Conservation (phyloP, 37 sponge, comb jelly and placozoan genomes). For the Geodia barretti region DNA sequence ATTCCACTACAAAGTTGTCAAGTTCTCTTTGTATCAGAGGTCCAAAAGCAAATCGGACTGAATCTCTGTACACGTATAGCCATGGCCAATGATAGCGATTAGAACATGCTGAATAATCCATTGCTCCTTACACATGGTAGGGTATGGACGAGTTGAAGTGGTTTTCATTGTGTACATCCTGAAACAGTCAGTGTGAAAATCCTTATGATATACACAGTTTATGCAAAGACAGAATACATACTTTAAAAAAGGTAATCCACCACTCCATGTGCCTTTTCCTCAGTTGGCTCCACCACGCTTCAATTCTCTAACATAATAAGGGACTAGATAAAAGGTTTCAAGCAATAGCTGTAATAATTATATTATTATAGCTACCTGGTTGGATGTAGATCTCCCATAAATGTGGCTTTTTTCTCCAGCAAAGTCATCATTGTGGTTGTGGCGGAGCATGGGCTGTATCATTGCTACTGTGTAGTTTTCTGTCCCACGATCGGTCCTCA, state of each 20-base stretch:
- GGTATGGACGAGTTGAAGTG: too few species aligned
- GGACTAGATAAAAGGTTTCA: background rate
- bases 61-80: slow-evolving; percentile 14
- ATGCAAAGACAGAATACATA: background rate
- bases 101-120: too few species aligned
- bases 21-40: slow-evolving; percentile 17
- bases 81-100: too few species aligned
- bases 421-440: slow-evolving; percentile 1
- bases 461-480: slow-evolving; percentile 33
- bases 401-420: slow-evolving; percentile 12
- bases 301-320: slow-evolving; percentile 57
- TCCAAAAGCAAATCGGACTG: slow-evolving; percentile 15
- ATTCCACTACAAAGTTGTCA: slow-evolving; percentile 7
- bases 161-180: too few species aligned
- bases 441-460: slow-evolving; percentile 15
- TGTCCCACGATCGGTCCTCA: slow-evolving; percentile 32
- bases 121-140: too few species aligned
- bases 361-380: slow-evolving; percentile 5
- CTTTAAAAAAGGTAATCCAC: slow-evolving; percentile 35
- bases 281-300: slow-evolving; percentile 41
- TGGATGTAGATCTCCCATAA: slow-evolving; percentile 36
- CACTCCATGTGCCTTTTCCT: slow-evolving; percentile 8
- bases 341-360: background rate
- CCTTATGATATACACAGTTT: too few species aligned
- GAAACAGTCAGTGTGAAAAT: too few species aligned